Base-by-base conservation (phyloP, 1,140 invertebrate genomes). In the Drosophila subpulchrella region DNA sequence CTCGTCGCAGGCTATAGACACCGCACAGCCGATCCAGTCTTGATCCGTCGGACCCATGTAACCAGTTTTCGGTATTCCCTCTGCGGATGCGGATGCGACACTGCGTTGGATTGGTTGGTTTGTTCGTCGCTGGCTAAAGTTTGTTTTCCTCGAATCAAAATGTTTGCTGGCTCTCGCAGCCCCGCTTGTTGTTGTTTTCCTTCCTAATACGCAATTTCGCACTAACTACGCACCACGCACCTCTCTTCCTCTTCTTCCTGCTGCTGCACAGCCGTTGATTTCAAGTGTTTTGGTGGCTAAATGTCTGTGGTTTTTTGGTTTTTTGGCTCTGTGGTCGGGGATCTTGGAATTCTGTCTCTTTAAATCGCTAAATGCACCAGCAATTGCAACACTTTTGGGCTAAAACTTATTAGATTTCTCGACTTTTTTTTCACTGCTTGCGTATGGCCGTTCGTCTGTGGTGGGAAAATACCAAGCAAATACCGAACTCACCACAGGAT, bases 21-120 rank as follows among this genome's bases (percentile, higher is more conserved):
- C 91, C 68, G 91, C 91, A 78, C 89, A 83, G 46, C 91, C 91
- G 53, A 89, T 79, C 91, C 91, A 92, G 62, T 90, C 89, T 84
- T 91, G 78, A 83, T 86, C 91, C 75, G 86, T 92, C 66, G 90
- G 70, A 81, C 73, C 81, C 86, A 89, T 90, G 78, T 70, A 90
- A 74, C 39, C 62, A 60, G 60, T 58, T 59, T 34, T 53, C 36
- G 36, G 46, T 51, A n/a, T n/a, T 30, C 15, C 30, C 13, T 15
- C n/a, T 51, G 13, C 54, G n/a, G n/a, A 41, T 41, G 13, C 54
- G n/a, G n/a, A 41, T 30, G 20, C 54, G 24, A 56, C 20, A 38
- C 27, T 30, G 13, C 24, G 20, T 20, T 20, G 20, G 20, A 20
- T 20, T 20, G 24, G 30, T 27, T 10, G 47, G 12, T 15, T 41